Evolutionary conservation across 2,888 invertebrate species (phyloP).

Genomic region (Xylophagus ater): DNA sequence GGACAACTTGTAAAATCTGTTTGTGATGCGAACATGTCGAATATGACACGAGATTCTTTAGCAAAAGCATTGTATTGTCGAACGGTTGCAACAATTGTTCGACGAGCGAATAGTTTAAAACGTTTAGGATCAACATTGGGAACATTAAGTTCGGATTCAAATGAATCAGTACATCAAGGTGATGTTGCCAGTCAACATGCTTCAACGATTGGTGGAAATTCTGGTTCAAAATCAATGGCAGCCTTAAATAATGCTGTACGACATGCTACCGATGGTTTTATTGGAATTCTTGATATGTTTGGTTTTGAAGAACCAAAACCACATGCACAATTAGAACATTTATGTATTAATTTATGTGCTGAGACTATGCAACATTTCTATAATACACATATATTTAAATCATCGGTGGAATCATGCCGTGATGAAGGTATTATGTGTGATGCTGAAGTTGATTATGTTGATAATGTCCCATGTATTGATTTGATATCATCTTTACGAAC

Average conservation of each 20-base stretch:
- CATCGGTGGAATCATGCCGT: conserved; percentile 82
- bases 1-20: conserved; percentile 70
- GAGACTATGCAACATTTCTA: conserved; percentile 98
- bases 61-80: conserved; percentile 89
- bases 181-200: conserved; percentile 78
- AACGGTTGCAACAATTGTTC: conserved; percentile 86
- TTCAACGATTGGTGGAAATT: conserved; percentile 65
- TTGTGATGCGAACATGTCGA: conserved; percentile 76
- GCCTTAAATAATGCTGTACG: conserved; percentile 84
- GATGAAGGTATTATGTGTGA: conserved; percentile 87
- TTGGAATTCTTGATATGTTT: conserved; percentile 93
- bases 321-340: conserved; percentile 73
- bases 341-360: conserved; percentile 90
- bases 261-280: conserved; percentile 89
- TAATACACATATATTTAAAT: conserved; percentile 93
- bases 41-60: conserved; percentile 77
- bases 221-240: conserved; percentile 83
- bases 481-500: conserved; percentile 86
- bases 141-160: conserved; percentile 82
- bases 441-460: conserved; percentile 85
- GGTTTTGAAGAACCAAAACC: conserved; percentile 90
- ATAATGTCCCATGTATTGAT: conserved; percentile 90
- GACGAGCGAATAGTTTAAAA: conserved; percentile 85
- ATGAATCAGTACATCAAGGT: conserved; percentile 80
- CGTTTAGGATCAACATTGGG: conserved; percentile 68